A percentile compares a stretch with the other conserved stretches of the same genome.
phyloP scores from a whole-genome alignment of 2,113 vertebrate species.

The Nansenia antarctica region DNA sequence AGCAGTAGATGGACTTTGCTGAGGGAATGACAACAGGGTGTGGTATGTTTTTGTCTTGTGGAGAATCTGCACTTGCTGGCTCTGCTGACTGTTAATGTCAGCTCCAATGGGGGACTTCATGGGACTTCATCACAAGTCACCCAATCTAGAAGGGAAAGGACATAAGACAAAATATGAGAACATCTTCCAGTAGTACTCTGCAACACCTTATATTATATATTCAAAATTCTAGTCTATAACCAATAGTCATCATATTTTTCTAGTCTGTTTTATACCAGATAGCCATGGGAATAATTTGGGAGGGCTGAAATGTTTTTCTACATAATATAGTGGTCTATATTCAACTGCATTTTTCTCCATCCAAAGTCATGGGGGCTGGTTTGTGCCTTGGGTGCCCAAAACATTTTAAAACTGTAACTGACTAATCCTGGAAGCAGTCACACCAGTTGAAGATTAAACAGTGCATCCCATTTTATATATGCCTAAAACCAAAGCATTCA shows the following conservation, averaged over 20 bases:
- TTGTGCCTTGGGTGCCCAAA: not conserved
- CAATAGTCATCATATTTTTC: not conserved
- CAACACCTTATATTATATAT: not conserved
- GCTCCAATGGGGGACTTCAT: slow-evolving; percentile 69
- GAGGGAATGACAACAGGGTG: slow-evolving; percentile 25
- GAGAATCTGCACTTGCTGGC: slow-evolving; percentile 37
- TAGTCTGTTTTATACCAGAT: not conserved
- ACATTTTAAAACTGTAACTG: not conserved
- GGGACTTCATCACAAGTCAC: slow-evolving; percentile 71
- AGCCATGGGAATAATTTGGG: not conserved
- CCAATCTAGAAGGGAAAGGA: slow-evolving; percentile 50
- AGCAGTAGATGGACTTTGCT: slow-evolving; percentile 29
- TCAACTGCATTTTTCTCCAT: not conserved
- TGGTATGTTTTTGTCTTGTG: slow-evolving; percentile 42
- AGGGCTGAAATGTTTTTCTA: not conserved
- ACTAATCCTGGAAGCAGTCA: not conserved
- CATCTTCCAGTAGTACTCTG: not conserved
- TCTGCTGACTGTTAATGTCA: slow-evolving; percentile 70
- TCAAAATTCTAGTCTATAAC: not conserved
- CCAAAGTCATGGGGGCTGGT: not conserved
- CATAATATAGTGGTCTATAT: not conserved
- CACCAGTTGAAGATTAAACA: not conserved
- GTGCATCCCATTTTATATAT: not conserved
- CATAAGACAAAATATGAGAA: slow-evolving; percentile 6
- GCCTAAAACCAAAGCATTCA: not conserved